These are phyloP conservation scores for Drosophila littoralis DNA, from an alignment of 1,140 invertebrate species.

Conservation along the genomic window DNA sequence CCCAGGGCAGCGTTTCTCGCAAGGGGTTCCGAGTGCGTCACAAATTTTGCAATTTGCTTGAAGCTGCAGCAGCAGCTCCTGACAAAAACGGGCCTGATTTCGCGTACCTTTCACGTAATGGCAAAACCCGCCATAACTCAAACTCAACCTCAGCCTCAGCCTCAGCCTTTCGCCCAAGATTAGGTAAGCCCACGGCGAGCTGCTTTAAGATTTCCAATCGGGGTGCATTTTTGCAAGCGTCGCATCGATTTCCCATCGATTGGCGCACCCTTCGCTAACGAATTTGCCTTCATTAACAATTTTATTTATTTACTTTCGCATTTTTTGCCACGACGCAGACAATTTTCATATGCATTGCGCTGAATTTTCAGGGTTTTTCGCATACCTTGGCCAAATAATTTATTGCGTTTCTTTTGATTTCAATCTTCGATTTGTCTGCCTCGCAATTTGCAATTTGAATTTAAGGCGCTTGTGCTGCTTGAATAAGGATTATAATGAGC, in stretches of 20 bases:
- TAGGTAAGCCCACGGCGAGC: slow-evolving; percentile 30
- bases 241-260: slow-evolving; percentile 68
- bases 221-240: slow-evolving; percentile 37
- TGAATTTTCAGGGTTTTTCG: slow-evolving; percentile 54
- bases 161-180: slow-evolving; percentile 37
- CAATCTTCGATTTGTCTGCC: slow-evolving; percentile 28
- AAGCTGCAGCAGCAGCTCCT: slow-evolving; percentile 17
- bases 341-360: slow-evolving; percentile 63
- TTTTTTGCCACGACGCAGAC: not conserved
- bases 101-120: slow-evolving; percentile 48
- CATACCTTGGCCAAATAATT: slow-evolving; percentile 68
- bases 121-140: slow-evolving; percentile 41
- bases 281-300: slow-evolving; percentile 35
- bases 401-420: slow-evolving; percentile 65
- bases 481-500: slow-evolving; percentile 42
- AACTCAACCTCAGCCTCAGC: slow-evolving; percentile 1
- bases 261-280: slow-evolving; percentile 52
- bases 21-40: slow-evolving; percentile 53
- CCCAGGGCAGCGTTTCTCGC: slow-evolving; percentile 24
- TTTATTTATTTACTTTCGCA: slow-evolving; percentile 10
- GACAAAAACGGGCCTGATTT: slow-evolving; percentile 41
- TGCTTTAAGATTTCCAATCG: slow-evolving; percentile 35
- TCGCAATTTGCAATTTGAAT: slow-evolving; percentile 72
- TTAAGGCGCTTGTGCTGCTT: slow-evolving; percentile 53
- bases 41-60: slow-evolving; percentile 77